These are phyloP conservation scores for Aphodius granarius DNA, from an alignment of 2,888 invertebrate species.

Conservation along the genomic window DNA sequence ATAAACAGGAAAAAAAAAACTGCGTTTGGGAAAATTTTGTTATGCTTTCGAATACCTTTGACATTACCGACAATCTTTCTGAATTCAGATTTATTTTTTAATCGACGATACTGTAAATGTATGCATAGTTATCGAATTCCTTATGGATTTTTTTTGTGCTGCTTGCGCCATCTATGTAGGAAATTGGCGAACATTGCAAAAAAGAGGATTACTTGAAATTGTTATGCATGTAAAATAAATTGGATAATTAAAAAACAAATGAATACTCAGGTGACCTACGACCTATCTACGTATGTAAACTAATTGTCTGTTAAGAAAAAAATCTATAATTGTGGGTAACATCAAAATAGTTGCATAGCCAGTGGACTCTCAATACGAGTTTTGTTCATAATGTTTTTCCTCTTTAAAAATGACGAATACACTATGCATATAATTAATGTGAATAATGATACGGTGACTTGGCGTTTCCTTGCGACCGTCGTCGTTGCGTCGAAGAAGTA, in stretches of 20 bases:
- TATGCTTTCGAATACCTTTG: neutral
- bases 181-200: neutral
- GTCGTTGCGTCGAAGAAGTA: neutral
- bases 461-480: neutral
- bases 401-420: neutral
- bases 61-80: neutral
- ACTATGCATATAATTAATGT: neutral
- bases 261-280: neutral
- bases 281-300: neutral
- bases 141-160: neutral
- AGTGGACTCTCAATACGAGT: neutral
- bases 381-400: neutral
- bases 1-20: neutral
- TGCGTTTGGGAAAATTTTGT: neutral
- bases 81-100: neutral
- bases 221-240: neutral
- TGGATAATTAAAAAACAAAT: neutral
- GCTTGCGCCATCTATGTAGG: neutral
- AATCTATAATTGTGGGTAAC: neutral
- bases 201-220: neutral
- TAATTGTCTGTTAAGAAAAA: neutral
- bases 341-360: neutral
- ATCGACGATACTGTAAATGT: neutral
- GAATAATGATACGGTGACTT: neutral
- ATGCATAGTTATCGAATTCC: neutral